phyloP scores from a whole-genome alignment of 2,113 vertebrate genomes.

The Lagenorhynchus albirostris region DNA sequence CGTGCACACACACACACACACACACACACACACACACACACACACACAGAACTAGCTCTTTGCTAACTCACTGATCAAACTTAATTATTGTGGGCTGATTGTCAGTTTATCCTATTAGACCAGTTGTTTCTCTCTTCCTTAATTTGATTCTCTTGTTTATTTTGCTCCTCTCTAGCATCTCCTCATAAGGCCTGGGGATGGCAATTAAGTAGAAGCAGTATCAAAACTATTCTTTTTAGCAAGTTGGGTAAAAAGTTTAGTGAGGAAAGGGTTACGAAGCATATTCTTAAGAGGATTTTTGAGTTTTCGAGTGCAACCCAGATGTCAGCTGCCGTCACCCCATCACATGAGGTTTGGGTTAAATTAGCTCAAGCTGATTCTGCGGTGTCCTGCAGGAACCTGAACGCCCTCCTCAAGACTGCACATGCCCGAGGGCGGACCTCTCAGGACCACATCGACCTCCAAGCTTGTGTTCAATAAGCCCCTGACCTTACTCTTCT shows the following conservation, averaged over 20 bases:
- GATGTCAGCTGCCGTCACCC: not conserved
- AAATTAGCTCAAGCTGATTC: not conserved
- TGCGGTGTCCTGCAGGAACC: not conserved
- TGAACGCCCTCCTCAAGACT: not conserved
- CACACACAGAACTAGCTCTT: not conserved
- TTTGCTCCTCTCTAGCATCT: not conserved
- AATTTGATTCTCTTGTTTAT: not conserved
- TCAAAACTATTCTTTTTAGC: not conserved
- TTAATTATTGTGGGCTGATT: not conserved
- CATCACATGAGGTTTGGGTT: not conserved
- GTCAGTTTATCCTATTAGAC: not conserved
- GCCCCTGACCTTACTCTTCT: not conserved
- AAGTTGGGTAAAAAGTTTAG: not conserved
- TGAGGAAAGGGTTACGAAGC: not conserved
- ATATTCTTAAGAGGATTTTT: not conserved
- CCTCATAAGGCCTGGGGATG: not conserved
- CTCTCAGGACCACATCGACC: not conserved
- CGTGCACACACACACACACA: accelerated
- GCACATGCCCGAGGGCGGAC: accelerated
- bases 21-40: not conserved
- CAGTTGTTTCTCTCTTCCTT: not conserved
- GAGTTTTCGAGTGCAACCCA: not conserved
- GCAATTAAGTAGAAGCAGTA: not conserved
- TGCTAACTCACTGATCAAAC: not conserved
- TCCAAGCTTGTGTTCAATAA: not conserved